Evolutionary conservation across 2,113 vertebrate genomes (phyloP).

Genomic region (Rhipidura dahli): DNA sequence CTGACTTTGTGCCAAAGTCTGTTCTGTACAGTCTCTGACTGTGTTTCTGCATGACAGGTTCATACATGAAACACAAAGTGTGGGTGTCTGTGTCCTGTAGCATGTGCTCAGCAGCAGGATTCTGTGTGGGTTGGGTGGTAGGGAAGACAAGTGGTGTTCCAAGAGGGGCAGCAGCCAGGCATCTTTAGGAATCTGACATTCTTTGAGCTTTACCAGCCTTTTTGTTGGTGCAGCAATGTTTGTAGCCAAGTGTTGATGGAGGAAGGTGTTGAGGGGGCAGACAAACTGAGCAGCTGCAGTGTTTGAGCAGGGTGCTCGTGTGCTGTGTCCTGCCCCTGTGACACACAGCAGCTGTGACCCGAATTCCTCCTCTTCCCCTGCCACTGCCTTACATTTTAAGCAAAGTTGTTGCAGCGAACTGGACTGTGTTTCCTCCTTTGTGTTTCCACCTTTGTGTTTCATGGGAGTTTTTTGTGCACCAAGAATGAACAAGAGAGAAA

Average conservation of each 20-base stretch:
- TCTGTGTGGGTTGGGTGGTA: not conserved
- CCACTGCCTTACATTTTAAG: not conserved
- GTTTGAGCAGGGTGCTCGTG: not conserved
- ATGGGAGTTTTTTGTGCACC: not conserved
- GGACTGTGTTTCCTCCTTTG: not conserved
- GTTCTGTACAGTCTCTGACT: not conserved
- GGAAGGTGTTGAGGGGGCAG: not conserved
- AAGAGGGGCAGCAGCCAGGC: not conserved
- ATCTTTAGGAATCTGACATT: not conserved
- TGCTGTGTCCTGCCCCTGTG: not conserved
- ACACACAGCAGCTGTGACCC: not conserved
- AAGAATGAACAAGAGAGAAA: not conserved
- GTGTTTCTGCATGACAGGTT: not conserved
- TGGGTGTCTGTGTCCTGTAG: not conserved
- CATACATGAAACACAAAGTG: not conserved
- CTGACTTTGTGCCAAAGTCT: not conserved
- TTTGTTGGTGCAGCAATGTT: not conserved
- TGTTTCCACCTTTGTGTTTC: not conserved
- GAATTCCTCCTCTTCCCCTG: not conserved
- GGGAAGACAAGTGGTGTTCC: not conserved
- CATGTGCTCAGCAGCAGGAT: not conserved
- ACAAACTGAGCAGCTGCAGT: not conserved
- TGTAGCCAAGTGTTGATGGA: not conserved
- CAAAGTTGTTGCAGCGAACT: not conserved
- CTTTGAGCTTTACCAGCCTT: not conserved